Base-by-base conservation (phyloP, 2,797 vertebrate genomes). In the Erethizon dorsatum region DNA sequence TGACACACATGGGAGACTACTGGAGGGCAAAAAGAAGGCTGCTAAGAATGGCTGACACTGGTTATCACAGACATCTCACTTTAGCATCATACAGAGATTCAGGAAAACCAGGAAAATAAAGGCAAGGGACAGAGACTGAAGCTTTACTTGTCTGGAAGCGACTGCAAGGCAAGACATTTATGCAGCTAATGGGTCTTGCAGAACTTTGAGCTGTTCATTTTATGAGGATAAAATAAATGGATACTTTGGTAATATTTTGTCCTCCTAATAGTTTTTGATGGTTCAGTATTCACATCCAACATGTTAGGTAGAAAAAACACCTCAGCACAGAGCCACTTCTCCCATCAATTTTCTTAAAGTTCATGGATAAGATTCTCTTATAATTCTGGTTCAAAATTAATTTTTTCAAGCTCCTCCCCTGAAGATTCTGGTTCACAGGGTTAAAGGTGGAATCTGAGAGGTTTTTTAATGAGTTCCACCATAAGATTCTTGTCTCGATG, bases 1-100 rank as follows among this genome's bases (percentile, higher is more conserved):
- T 15, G 41, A 20, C 41, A n/a, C 6, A 50, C 0, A 1, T 0
- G 2, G 17, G 37, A 18, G 26, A 37, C 22, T 13, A 4, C 4
- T 37, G 1, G 0, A 28, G 41, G n/a, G 8, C 50, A n/a, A 1
- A 33, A 26, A 26, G 22, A 12, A 1, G 24, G 37, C 59, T 63
- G 6, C 20, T 20, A 12, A 14, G 56, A 18, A 10, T 13, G 33
- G 31, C 33, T 41, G 6, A 28, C 33, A 41, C 45, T 0, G 1
- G 28, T 41, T 41, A 77, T 22, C 63, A 17, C 54, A 15, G 84
- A 5, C 18, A 9, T 14, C 50, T 52, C 86, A 9, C 24, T 71
- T 73, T 8, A 14, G 33, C 28, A 3, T 50, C 13, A 2, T 18
- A 1, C 28, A 28, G 47, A 82, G 41, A 22, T 17, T 61, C 18